A percentile compares a stretch with the other conserved stretches of the same genome.
phyloP scores from a whole-genome alignment of 2,888 invertebrate genomes.

The Adelphocoris suturalis region DNA sequence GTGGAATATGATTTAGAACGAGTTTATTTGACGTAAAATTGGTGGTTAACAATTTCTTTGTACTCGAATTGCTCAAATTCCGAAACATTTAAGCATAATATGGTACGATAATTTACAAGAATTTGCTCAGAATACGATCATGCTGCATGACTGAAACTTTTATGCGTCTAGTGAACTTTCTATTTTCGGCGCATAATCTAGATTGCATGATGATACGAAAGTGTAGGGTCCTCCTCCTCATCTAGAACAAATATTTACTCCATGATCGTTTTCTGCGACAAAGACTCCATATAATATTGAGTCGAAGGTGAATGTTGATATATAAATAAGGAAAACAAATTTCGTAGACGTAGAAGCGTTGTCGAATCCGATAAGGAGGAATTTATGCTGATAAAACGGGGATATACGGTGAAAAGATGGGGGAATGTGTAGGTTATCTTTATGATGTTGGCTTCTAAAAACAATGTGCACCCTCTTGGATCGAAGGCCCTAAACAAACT shows the following conservation, averaged over 20 bases:
- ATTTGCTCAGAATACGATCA: too few relatives aligned
- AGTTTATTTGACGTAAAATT: too few relatives aligned
- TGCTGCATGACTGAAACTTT: too few relatives aligned
- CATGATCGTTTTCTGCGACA: not conserved
- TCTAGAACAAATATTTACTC: conserved; percentile 1
- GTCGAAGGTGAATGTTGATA: not conserved
- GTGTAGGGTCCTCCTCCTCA: not conserved
- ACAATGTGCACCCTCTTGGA: conserved; percentile 56
- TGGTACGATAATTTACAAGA: too few relatives aligned
- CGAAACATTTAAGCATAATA: too few relatives aligned
- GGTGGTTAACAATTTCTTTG: too few relatives aligned
- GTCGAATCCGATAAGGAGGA: conserved; percentile 62
- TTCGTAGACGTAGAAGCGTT: not conserved
- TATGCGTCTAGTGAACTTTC: too few relatives aligned
- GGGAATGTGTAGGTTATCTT: conserved; percentile 53
- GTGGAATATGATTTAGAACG: too few relatives aligned
- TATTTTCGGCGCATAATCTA: too few relatives aligned
- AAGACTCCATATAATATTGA: conserved; percentile 31
- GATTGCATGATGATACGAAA: not conserved
- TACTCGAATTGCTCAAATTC: too few relatives aligned
- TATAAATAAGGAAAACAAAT: conserved; percentile 39
- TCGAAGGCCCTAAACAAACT: conserved; percentile 65
- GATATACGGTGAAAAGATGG: conserved; percentile 44
- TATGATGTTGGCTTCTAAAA: conserved; percentile 63
- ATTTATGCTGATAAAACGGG: conserved; percentile 63